Base-by-base conservation (phyloP, 1,140 invertebrate species). In the Dendroctonus valens region DNA sequence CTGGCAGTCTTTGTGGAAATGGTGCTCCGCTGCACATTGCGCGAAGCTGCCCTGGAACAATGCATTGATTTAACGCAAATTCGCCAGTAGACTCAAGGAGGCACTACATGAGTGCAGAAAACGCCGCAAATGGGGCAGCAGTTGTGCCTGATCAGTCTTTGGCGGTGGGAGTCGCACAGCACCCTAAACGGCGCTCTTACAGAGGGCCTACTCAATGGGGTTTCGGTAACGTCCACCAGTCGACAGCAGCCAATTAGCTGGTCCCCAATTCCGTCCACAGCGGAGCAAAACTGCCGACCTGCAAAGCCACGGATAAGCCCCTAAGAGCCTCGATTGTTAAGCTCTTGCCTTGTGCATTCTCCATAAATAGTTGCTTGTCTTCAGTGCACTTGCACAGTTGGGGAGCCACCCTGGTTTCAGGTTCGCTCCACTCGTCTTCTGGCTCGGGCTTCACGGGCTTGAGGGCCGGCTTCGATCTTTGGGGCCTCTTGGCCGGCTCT, bases 121-220 rank as follows among this genome's bases (percentile, higher is more conserved):
- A 93, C 80, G 6, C 94, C 94, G 79, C 94, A 97, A 0, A 88
- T 87, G 0, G 93, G 90, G 77, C 94, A 97, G 76, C 92, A 94
- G 75, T 94, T 92, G 77, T 97, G 94, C 39, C 86, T 77, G 6
- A 85, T 77, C 38, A 97, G 77, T 63, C 93, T 84, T 71, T 88
- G 85, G 68, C 87, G 83, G 78, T 97, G 94, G 74, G 88, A 83
- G 46, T 88, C 84, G 79, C 94, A 97, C 2, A 93, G 80, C n/a
- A 93, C 86, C 74, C 91, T 86, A 78, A 90, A 96, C 40, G 93
- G 92, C 54, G 94, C 87, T 53, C 89, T 84, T 0, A 86, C 85
- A 50, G 91, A 91, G 2, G 93, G 87, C 41, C 94, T 82, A 12
- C 89, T 79, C 76, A 94, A 83, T 50, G 82, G 67, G 14, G 52